These are phyloP conservation scores for Acronicta leporina DNA, from an alignment of 2,888 invertebrate genomes.

Conservation along the genomic window DNA sequence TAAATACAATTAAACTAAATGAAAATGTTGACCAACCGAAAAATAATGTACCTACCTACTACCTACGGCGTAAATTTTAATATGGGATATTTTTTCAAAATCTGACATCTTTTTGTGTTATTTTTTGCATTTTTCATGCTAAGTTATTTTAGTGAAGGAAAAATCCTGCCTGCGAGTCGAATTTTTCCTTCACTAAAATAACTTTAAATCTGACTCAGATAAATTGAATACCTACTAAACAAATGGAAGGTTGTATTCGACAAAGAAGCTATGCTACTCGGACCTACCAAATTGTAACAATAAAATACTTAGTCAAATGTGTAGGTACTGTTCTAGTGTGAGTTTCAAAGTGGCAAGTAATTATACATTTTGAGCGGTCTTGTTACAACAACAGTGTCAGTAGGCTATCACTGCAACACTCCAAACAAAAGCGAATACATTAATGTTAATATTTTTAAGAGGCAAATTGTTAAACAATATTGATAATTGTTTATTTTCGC, in stretches of 20 bases:
- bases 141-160: too few relatives aligned
- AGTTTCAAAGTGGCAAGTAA: conserved; percentile 22
- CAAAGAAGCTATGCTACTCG: not conserved
- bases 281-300: conserved; percentile 10
- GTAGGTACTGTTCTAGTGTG: not conserved
- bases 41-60: too few relatives aligned
- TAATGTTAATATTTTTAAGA: conserved; percentile 52
- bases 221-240: too few relatives aligned
- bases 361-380: conserved; percentile 54
- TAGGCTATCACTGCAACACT: conserved; percentile 65
- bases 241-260: not conserved
- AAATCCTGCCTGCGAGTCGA: too few relatives aligned
- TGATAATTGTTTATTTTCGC: conserved; percentile 28
- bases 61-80: too few relatives aligned
- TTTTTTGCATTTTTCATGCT: too few relatives aligned
- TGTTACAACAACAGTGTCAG: conserved; percentile 64
- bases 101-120: too few relatives aligned
- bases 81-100: too few relatives aligned
- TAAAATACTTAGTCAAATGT: conserved; percentile 11
- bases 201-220: too few relatives aligned
- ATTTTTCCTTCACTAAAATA: too few relatives aligned
- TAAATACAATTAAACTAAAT: conserved; percentile 4
- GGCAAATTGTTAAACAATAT: conserved; percentile 32
- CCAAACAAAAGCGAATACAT: conserved; percentile 68
- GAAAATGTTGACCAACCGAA: too few relatives aligned